Evolutionary conservation across 1,140 invertebrate species (phyloP).

Genomic region (Sinella curviseta): DNA sequence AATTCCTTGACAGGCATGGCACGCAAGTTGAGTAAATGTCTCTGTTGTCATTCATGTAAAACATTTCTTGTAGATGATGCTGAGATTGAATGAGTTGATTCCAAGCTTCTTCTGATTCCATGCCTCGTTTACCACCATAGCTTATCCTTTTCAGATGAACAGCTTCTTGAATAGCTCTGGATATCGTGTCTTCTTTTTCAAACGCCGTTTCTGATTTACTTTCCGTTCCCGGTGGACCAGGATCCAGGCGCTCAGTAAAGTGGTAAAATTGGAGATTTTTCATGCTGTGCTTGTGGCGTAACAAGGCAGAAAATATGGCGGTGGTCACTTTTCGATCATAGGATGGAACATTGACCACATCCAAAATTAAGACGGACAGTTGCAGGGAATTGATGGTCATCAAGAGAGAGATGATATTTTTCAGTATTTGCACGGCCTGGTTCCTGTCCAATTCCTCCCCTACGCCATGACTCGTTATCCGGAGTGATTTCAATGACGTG

Average conservation of each 20-base stretch:
- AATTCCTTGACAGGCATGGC: background rate
- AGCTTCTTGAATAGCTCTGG: background rate
- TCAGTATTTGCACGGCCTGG: background rate
- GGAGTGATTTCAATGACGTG: background rate
- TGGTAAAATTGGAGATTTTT: background rate
- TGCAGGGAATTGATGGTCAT: background rate
- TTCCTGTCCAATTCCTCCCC: background rate
- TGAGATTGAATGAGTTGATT: background rate
- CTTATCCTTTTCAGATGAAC: background rate
- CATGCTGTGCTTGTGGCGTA: background rate
- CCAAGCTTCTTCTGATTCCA: background rate
- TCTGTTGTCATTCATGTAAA: background rate
- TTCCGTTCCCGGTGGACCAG: background rate
- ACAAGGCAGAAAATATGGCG: background rate
- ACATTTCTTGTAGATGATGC: background rate
- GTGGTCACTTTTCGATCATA: background rate
- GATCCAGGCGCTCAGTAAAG: background rate
- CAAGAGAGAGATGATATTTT: background rate
- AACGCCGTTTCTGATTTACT: background rate
- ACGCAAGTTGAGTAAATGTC: background rate
- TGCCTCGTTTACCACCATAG: background rate
- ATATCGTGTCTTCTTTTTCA: background rate
- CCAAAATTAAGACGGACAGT: background rate
- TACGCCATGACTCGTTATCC: background rate
- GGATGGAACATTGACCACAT: background rate